phyloP scores from a whole-genome alignment of 2,888 invertebrate genomes.

The Campaea margaritaria region DNA sequence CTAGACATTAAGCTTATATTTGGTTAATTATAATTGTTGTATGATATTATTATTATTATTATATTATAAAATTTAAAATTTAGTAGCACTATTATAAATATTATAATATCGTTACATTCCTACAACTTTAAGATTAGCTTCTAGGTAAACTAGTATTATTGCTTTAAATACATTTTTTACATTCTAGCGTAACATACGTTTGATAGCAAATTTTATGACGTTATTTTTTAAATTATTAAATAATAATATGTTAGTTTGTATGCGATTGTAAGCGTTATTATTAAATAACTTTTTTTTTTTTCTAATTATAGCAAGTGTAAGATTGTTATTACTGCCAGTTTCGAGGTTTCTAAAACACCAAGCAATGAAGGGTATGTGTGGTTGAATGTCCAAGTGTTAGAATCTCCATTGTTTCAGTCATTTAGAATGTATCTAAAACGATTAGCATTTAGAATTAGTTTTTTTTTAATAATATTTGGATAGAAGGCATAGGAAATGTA shows the following conservation, averaged over 20 bases:
- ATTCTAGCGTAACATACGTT: constrained; percentile 61
- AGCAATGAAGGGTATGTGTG: constrained; percentile 59
- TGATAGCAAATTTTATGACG: constrained; percentile 70
- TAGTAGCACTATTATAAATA: constrained; percentile 11
- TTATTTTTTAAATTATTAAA: constrained; percentile 57
- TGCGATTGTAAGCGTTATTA: constrained; percentile 62
- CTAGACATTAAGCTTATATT: not conserved
- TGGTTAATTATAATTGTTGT: not conserved
- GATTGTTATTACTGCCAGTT: constrained; percentile 74
- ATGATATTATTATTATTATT: not conserved
- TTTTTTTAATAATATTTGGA: no score
- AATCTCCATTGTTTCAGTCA: constrained; percentile 38
- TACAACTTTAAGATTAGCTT: constrained; percentile 47
- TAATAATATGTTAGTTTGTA: constrained; percentile 58
- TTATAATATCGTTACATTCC: constrained; percentile 50
- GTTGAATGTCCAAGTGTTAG: constrained; percentile 59
- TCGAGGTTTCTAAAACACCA: constrained; percentile 78
- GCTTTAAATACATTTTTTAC: constrained; percentile 61
- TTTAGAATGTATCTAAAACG: constrained; percentile 18
- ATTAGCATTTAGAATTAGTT: no score
- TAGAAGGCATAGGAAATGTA: no score
- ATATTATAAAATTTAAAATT: not conserved
- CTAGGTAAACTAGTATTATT: constrained; percentile 52
- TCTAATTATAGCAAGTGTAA: constrained; percentile 57
- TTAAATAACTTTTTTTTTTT: constrained; percentile 11